Base-by-base conservation (phyloP, 2,113 vertebrate genomes). In the Heterotis niloticus region DNA sequence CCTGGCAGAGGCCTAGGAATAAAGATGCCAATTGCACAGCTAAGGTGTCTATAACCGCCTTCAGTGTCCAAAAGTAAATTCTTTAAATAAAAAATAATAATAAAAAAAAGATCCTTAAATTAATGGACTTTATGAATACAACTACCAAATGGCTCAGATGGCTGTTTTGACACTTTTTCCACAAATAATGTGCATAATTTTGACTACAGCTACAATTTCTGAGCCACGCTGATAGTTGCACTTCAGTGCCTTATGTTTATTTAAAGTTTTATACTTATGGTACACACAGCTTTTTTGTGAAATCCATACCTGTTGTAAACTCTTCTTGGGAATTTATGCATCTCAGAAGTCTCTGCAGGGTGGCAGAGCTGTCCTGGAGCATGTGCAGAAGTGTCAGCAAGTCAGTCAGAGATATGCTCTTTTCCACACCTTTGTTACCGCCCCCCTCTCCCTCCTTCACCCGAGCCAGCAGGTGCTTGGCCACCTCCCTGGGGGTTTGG, bases 311-410 rank as follows among this genome's bases (percentile, higher is more conserved):
- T 62, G 13, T 14, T 68, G 9, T 51, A 23, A 17, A 9, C 56
- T 70, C 66, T 26, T 13, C 5, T 1, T 34, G 16, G 79, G 79
- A 83, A 83, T 88, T 24, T 69, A 91, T 79, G 51, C 75, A 80
- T 67, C 91, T 87, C 9, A 90, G 88, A 78, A 94, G 88, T 73
- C 88, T 78, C 64, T 87, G 85, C 79, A 94, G 86, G 16, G 79
- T 81, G 9, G 87, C 82, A n/a, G 90, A 90, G 0, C 86, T 82
- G 28, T 83, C 78, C 70, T 89, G 87, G 78, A 93, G 76, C 1
- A 86, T 82, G 64, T 54, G 82, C 0, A 98, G 88, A 79, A 96
- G 88, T 26, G 75, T 90, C 76, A 94, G 29, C 67, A 96, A 64
- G 52, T 87, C 91, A 44, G 2, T 44, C 7, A 7, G 34, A 7